phyloP scores from a whole-genome alignment of 2,797 vertebrate species.

The Microctenopoma steveboyesi region DNA sequence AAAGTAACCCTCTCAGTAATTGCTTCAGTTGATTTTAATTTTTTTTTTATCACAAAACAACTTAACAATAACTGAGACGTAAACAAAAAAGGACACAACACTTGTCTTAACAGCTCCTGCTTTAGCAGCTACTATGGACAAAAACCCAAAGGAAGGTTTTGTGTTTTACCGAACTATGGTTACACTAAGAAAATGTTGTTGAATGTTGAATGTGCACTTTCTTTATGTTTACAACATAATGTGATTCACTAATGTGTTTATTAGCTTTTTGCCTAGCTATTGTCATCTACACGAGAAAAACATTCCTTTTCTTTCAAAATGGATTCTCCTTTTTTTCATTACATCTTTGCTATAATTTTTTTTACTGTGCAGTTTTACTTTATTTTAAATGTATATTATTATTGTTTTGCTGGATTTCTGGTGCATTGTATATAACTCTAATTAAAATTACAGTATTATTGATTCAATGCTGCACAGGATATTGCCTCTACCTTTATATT shows the following conservation, averaged over 20 bases:
- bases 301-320: no score
- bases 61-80: not conserved
- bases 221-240: slow-evolving; percentile 68
- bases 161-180: slow-evolving; percentile 13
- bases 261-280: slow-evolving; percentile 43
- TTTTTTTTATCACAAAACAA: slow-evolving; percentile 4
- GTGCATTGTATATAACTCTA: slow-evolving; percentile 65
- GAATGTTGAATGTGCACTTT: slow-evolving; percentile 89
- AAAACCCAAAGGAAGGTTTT: slow-evolving; percentile 14
- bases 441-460: slow-evolving; percentile 74
- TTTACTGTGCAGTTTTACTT: slow-evolving; percentile 17
- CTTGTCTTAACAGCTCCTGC: not conserved
- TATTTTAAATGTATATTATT: slow-evolving; percentile 63
- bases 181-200: slow-evolving; percentile 67
- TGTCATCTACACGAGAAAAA: slow-evolving; percentile 45
- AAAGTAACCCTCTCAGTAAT: not conserved
- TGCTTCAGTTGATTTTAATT: not conserved
- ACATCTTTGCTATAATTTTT: slow-evolving; percentile 53
- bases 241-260: slow-evolving; percentile 59
- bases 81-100: not conserved
- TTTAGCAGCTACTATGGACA: not conserved
- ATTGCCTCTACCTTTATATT: slow-evolving; percentile 17
- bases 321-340: slow-evolving; percentile 9
- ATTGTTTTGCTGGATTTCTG: slow-evolving; percentile 39
- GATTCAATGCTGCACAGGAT: slow-evolving; percentile 56